Evolutionary conservation across 2,888 invertebrate genomes (phyloP).

Genomic region (Aphodius granarius): DNA sequence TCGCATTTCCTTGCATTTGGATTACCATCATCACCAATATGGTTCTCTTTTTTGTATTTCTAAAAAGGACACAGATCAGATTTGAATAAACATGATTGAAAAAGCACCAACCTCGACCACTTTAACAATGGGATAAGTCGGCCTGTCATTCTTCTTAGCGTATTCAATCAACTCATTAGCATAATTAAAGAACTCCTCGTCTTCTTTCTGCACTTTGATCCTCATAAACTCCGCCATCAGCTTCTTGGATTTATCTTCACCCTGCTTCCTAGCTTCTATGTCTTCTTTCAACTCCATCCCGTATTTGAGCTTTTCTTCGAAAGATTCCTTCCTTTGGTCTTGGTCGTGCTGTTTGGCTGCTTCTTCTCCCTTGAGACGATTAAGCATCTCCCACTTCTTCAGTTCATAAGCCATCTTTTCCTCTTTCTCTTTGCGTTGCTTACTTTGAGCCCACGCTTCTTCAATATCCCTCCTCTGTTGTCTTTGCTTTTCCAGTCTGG

Average conservation of each 20-base stretch:
- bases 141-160: conserved; percentile 52
- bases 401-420: conserved; percentile 53
- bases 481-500: conserved; percentile 44
- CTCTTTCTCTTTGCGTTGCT: conserved; percentile 45
- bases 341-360: conserved; percentile 54
- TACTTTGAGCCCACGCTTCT: conserved; percentile 43
- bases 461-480: conserved; percentile 42
- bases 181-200: conserved; percentile 58
- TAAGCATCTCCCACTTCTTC: conserved; percentile 60
- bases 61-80: not conserved
- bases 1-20: not conserved
- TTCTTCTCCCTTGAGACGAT: conserved; percentile 60
- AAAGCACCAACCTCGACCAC: conserved; percentile 45
- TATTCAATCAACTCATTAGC: conserved; percentile 55
- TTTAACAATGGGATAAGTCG: conserved; percentile 53
- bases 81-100: not conserved
- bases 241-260: conserved; percentile 20
- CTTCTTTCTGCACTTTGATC: conserved; percentile 43
- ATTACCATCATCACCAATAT: not conserved
- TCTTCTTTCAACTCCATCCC: conserved; percentile 52
- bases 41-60: conserved; percentile 11
- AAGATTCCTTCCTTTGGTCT: conserved; percentile 49
- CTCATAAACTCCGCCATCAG: conserved; percentile 41
- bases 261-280: conserved; percentile 42
- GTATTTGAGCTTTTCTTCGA: conserved; percentile 53